Percentiles rank a stretch among this genome's conserved stretches.
Conservation (phyloP, 2,113 vertebrate genomes). For the Tor tambroides region DNA sequence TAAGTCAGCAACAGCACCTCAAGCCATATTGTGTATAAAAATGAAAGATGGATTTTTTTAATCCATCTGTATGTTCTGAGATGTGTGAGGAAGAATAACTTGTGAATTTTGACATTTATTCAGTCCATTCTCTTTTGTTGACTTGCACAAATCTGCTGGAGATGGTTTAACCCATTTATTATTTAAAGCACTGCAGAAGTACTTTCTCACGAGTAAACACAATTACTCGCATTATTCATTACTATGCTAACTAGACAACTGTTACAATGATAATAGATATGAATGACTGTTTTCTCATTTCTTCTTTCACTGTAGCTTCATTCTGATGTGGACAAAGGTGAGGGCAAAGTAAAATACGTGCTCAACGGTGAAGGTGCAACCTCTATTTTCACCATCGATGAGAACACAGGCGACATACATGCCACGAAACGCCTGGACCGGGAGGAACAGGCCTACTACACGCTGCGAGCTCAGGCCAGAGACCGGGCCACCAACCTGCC, state of each 20-base stretch:
- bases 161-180: conserved; percentile 26
- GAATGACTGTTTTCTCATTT: neutral
- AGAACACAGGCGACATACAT: conserved; percentile 92
- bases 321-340: conserved; percentile 92
- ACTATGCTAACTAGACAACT: conserved; percentile 6
- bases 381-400: conserved; percentile 93
- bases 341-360: conserved; percentile 89
- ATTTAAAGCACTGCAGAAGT: conserved; percentile 32
- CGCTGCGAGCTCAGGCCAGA: conserved; percentile 84
- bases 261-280: neutral
- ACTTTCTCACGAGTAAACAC: neutral
- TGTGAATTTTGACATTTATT: conserved; percentile 12
- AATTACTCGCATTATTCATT: conserved; percentile 5
- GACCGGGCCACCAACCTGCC: conserved; percentile 82
- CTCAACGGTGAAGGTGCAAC: conserved; percentile 89
- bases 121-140: neutral
- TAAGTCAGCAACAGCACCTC: conserved; percentile 1
- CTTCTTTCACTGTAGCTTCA: conserved; percentile 79
- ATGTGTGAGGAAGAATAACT: conserved; percentile 15
- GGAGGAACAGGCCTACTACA: conserved; percentile 91
- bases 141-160: conserved; percentile 13
- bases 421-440: conserved; percentile 90
- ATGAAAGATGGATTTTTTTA: neutral
- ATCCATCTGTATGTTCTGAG: neutral
- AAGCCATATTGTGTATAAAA: conserved; percentile 17